Evolutionary conservation across 1,140 invertebrate genomes (phyloP).

Genomic region (Drosophila punjabiensis): DNA sequence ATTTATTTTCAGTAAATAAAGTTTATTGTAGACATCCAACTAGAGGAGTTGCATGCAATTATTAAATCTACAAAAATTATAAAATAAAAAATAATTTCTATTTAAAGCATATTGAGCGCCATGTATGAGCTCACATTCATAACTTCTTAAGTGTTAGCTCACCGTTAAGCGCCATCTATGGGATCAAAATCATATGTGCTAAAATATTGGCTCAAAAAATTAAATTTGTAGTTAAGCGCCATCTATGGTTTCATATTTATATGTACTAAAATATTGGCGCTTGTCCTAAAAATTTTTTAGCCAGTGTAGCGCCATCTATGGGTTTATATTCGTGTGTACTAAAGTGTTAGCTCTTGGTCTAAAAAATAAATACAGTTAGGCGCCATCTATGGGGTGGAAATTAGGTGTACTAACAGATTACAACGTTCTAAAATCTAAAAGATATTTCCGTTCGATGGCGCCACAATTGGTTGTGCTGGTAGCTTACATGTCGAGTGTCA

Average conservation of each 20-base stretch:
- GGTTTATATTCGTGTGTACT: neutral
- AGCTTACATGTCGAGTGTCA: neutral
- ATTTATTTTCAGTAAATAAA: too few relatives aligned
- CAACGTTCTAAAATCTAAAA: neutral
- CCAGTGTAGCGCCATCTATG: neutral
- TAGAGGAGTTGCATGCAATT: neutral
- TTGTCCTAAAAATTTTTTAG: neutral
- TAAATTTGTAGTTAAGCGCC: neutral
- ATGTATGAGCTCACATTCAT: neutral
- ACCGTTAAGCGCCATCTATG: neutral
- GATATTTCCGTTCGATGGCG: neutral
- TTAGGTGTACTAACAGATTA: neutral
- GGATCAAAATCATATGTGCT: neutral
- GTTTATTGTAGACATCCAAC: neutral
- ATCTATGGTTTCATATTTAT: neutral
- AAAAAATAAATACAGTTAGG: neutral
- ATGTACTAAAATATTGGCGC: neutral
- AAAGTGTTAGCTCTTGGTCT: neutral
- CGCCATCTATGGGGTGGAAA: neutral
- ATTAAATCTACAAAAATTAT: neutral
- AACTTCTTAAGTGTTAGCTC: neutral
- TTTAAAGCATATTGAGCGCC: neutral
- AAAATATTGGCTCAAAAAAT: neutral
- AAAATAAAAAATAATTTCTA: neutral
- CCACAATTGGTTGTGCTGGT: neutral